Percentiles rank a stretch among this genome's conserved stretches.
phyloP scores from a whole-genome alignment of 2,888 invertebrate genomes.

The Balanococcus diminutus region DNA sequence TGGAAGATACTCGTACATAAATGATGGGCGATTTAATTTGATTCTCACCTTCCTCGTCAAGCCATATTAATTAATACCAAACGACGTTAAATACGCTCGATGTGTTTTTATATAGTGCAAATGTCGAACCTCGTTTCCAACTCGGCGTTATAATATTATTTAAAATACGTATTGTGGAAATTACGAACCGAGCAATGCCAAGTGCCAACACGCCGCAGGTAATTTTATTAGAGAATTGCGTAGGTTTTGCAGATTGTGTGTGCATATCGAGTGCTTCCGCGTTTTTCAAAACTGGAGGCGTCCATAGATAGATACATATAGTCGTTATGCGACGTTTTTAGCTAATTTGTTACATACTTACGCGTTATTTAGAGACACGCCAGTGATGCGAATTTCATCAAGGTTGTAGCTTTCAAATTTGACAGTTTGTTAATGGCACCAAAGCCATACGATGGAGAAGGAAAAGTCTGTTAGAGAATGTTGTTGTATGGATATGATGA shows the following conservation, averaged over 20 bases:
- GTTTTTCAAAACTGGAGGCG: conserved; percentile 12
- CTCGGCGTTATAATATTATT: not conserved
- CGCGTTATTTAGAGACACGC: not conserved
- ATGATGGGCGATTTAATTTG: not conserved
- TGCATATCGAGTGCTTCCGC: not conserved
- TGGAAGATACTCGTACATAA: not conserved
- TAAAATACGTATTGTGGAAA: not conserved
- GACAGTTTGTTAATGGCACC: not conserved
- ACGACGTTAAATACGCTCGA: not conserved
- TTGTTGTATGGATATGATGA: too few relatives aligned
- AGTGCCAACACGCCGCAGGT: not conserved
- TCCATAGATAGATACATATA: too few relatives aligned
- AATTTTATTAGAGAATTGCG: not conserved
- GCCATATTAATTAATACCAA: not conserved
- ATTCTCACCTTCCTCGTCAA: not conserved
- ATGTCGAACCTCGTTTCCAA: not conserved
- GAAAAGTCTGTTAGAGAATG: too few relatives aligned
- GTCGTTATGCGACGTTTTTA: not conserved
- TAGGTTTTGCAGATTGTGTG: not conserved
- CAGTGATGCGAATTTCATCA: not conserved
- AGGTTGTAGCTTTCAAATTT: not conserved
- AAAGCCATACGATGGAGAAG: too few relatives aligned
- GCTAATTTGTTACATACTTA: not conserved
- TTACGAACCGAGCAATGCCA: not conserved
- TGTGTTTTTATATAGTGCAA: not conserved